phyloP scores from a whole-genome alignment of 2,888 invertebrate species.

The Gari tellinella region DNA sequence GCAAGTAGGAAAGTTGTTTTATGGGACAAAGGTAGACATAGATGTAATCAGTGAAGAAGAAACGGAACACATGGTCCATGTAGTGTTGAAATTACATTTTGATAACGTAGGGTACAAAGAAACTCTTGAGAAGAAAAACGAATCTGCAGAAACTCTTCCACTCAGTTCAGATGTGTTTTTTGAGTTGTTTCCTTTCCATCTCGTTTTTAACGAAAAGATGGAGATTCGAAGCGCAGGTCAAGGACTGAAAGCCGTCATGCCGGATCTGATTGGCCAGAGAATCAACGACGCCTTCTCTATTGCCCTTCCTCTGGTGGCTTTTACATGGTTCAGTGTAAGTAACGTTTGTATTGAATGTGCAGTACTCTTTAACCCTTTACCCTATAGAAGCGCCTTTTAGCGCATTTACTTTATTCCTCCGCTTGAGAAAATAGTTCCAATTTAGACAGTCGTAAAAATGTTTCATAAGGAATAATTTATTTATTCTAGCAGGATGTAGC shows the following conservation, averaged over 20 bases:
- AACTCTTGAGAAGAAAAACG: conserved; percentile 42
- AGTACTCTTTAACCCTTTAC: too few relatives aligned
- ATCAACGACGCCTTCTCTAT: conserved; percentile 96
- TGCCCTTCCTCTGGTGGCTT: conserved; percentile 95
- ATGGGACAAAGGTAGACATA: conserved; percentile 97
- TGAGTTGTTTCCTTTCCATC: conserved; percentile 98
- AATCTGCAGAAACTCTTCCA: conserved; percentile 55
- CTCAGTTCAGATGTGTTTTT: conserved; percentile 88
- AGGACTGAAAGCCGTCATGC: conserved; percentile 81
- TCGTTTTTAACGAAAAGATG: conserved; percentile 93
- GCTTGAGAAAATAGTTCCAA: too few relatives aligned
- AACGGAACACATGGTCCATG: conserved; percentile 95
- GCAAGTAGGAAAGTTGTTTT: conserved; percentile 96
- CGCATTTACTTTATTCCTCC: too few relatives aligned
- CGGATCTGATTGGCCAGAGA: conserved; percentile 88
- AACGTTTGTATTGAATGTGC: too few relatives aligned
- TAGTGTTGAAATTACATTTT: conserved; percentile 96
- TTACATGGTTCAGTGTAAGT: conserved; percentile 97
- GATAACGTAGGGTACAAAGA: conserved; percentile 88
- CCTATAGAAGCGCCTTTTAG: too few relatives aligned
- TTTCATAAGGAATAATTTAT: too few relatives aligned
- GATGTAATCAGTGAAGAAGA: conserved; percentile 94
- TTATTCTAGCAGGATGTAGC: too few relatives aligned
- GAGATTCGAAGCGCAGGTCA: conserved; percentile 81
- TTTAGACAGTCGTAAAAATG: too few relatives aligned